These are phyloP conservation scores for Hetaerina titia DNA, from an alignment of 2,888 invertebrate genomes.

Conservation along the genomic window DNA sequence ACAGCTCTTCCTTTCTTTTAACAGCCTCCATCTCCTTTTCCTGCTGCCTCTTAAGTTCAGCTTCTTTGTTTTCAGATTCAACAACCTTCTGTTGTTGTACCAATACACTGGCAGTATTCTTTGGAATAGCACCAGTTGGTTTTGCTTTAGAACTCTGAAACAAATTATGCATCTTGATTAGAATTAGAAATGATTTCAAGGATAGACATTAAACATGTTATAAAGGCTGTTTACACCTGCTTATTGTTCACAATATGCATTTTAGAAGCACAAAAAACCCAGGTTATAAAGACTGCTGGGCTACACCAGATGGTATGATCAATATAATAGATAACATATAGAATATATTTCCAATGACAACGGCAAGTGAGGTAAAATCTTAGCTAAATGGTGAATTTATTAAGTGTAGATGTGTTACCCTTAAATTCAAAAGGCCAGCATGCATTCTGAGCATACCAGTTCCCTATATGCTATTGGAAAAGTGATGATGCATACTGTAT, in stretches of 20 bases:
- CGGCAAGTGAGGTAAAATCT: not conserved
- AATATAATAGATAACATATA: not conserved
- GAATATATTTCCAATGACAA: not conserved
- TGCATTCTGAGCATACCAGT: not conserved
- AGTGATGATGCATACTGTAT: not conserved
- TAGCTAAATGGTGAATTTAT: not conserved
- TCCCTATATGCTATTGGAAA: not conserved
- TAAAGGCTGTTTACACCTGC: too few relatives aligned
- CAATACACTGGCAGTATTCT: not conserved
- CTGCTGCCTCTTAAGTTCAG: slow-evolving; percentile 41
- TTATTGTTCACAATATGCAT: too few relatives aligned
- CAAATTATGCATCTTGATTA: not conserved
- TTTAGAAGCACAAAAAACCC: too few relatives aligned
- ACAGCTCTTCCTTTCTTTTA: slow-evolving; percentile 34
- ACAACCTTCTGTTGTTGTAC: not conserved
- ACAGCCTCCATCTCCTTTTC: slow-evolving; percentile 34
- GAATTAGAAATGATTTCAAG: too few relatives aligned
- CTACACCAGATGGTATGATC: too few relatives aligned
- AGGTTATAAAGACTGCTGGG: too few relatives aligned
- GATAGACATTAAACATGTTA: too few relatives aligned
- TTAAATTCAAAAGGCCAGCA: not conserved
- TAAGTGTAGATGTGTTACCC: not conserved
- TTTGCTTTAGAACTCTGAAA: not conserved
- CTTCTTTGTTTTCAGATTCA: slow-evolving; percentile 18
- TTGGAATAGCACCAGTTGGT: not conserved